These are phyloP conservation scores for Serinus canaria DNA, from an alignment of 2,113 vertebrate genomes.

Conservation along the genomic window DNA sequence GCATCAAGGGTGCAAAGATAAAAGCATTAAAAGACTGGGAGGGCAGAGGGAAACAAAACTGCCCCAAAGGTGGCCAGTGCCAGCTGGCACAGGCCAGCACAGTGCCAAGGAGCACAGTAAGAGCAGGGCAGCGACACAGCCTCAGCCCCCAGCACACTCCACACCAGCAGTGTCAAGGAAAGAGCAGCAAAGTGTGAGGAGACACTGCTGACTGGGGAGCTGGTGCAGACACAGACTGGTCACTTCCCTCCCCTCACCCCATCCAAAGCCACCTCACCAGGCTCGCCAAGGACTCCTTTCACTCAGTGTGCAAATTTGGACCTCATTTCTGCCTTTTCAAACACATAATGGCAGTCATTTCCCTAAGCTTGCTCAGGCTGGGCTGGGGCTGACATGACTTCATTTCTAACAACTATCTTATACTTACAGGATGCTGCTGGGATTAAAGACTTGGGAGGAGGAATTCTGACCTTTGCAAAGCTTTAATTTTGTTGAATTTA, in stretches of 20 bases:
- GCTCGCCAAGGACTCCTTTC: not conserved
- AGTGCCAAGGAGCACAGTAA: not conserved
- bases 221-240: not conserved
- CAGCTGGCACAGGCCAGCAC: not conserved
- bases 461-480: conserved; percentile 20
- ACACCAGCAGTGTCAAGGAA: fast-evolving
- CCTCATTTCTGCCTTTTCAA: not conserved
- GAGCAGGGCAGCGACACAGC: not conserved
- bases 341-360: conserved; percentile 22
- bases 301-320: not conserved
- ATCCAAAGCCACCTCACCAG: not conserved
- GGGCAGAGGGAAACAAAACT: not conserved
- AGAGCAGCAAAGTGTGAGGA: not conserved
- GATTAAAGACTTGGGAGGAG: conserved; percentile 24
- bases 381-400: not conserved
- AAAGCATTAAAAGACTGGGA: not conserved
- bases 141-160: not conserved
- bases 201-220: not conserved
- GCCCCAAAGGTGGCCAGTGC: not conserved
- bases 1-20: not conserved
- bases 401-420: conserved; percentile 13
- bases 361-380: not conserved
- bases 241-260: not conserved
- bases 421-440: not conserved
- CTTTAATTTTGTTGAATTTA: conserved; percentile 48